Evolutionary conservation across 2,113 vertebrate species (phyloP).

Genomic region (Perca fluviatilis): DNA sequence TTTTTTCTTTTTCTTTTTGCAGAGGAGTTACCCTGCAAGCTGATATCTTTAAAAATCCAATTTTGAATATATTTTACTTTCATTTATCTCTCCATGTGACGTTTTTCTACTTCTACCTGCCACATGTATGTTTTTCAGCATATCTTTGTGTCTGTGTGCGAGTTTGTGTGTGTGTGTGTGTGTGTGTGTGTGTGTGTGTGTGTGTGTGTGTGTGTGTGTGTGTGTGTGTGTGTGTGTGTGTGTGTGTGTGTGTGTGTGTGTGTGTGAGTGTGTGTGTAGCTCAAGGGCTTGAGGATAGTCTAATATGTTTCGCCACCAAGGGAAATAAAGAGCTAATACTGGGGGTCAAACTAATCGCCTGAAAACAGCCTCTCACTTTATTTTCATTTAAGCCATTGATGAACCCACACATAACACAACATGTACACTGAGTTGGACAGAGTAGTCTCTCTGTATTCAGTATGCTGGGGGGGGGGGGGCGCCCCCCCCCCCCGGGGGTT

Average conservation of each 20-base stretch:
- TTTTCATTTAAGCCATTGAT: slow-evolving; percentile 60
- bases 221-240: slow-evolving; percentile 2
- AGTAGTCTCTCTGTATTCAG: slow-evolving; percentile 20
- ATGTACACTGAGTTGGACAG: slow-evolving; percentile 13
- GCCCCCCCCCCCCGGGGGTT: too few relatives aligned
- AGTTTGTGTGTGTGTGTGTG: slow-evolving; percentile 10
- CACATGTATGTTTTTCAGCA: slow-evolving; percentile 37
- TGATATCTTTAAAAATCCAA: slow-evolving; percentile 72
- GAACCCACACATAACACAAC: slow-evolving; percentile 25
- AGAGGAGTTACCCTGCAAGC: slow-evolving; percentile 58
- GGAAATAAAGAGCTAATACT: slow-evolving; percentile 78
- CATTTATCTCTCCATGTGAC: slow-evolving; percentile 43
- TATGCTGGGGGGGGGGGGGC: too few relatives aligned
- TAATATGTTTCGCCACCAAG: slow-evolving; percentile 73
- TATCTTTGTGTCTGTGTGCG: background rate
- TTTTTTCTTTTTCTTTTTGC: slow-evolving; percentile 31
- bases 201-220: slow-evolving; percentile 6
- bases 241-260: slow-evolving; percentile 25
- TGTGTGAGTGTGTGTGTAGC: slow-evolving; percentile 21
- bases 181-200: slow-evolving; percentile 18
- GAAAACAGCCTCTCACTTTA: slow-evolving; percentile 61
- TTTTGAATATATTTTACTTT: slow-evolving; percentile 61
- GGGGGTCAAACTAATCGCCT: slow-evolving; percentile 71
- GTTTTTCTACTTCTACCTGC: slow-evolving; percentile 26
- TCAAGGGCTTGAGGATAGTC: slow-evolving; percentile 61